Conservation (phyloP, 2,113 vertebrate genomes). For the Brachypodius melanocephalos region DNA sequence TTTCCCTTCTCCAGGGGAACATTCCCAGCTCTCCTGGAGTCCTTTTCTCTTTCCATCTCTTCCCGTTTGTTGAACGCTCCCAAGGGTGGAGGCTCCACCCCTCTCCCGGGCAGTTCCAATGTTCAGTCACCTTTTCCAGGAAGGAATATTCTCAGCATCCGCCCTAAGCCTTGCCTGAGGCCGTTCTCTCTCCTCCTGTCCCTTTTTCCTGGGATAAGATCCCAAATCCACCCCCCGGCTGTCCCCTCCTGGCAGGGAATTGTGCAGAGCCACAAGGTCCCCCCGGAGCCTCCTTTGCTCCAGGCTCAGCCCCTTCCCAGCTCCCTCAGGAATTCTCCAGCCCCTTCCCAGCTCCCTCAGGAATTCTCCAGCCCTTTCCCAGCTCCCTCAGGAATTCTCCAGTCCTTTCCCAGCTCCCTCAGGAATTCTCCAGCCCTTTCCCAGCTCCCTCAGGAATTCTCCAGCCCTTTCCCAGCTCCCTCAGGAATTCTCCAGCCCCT, state of each 20-base stretch:
- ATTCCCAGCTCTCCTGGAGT: not conserved
- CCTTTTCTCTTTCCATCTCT: not conserved
- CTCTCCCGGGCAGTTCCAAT: not conserved
- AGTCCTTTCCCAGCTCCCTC: not conserved
- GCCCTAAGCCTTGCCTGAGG: too few relatives aligned
- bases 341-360: not conserved
- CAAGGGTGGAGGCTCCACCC: not conserved
- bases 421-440: not conserved
- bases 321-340: not conserved
- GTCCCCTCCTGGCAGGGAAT: not conserved
- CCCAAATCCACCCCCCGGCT: not conserved
- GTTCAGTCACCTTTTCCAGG: not conserved
- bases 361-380: too few relatives aligned
- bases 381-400: too few relatives aligned
- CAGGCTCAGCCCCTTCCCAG: not conserved
- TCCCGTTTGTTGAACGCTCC: fast-evolving
- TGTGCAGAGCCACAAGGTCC: not conserved
- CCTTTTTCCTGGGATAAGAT: not conserved
- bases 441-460: not conserved
- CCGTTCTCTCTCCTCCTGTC: not conserved
- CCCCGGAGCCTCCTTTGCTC: not conserved
- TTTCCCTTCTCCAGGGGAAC: too few relatives aligned
- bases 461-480: not conserved
- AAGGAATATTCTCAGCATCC: not conserved
- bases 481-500: not conserved